Evolutionary conservation across 1,140 invertebrate genomes (phyloP), one percentile per base, ranked within the genome.

Genomic region (Rhopalosiphum padi): DNA sequence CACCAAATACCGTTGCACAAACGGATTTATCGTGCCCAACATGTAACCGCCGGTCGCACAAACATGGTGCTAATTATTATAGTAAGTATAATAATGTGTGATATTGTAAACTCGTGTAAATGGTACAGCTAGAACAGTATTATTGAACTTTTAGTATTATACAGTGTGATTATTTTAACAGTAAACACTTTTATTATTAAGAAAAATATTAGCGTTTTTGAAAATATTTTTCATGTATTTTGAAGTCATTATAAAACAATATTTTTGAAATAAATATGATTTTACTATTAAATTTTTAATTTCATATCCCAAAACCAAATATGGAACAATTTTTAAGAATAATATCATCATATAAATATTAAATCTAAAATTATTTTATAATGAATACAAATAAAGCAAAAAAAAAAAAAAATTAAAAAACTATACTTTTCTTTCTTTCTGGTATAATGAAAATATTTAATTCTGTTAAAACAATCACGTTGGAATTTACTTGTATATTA

Each of bases 61-160:
- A 83, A 77, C 68, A 91, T 91, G 90, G 60, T 91, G 37, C 43
- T 91, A 30, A 48, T 91, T 46, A 91, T 91, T n/a, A 22, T 91
- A 46, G 90, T 91, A 48, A 91, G 90, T 91, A 91, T 25, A 41
- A 46, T 91, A 91, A 15, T 25, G 2, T 51, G 48, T 51, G 48
- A 51, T 51, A 51, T 18, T 51, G 48, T 51, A 51, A 51, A 51
- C 48, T 51, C 48, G 18, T 51, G 48, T 51, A 51, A 3, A 51
- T 51, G 48, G 30, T 77, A 68, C 18, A n/a, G 6, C n/a, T n/a
- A n/a, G 0, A 77, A n/a, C 30, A 18, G 18, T n/a, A 77, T 77
- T 77, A 77, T n/a, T n/a, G 30, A 18, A n/a, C 1, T 6, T 77
- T 77, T 6, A 18, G 15, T 9, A 21, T 30, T 5, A 30, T 11